phyloP scores from a whole-genome alignment of 2,113 vertebrate species.

The Oryzias curvinotus region DNA sequence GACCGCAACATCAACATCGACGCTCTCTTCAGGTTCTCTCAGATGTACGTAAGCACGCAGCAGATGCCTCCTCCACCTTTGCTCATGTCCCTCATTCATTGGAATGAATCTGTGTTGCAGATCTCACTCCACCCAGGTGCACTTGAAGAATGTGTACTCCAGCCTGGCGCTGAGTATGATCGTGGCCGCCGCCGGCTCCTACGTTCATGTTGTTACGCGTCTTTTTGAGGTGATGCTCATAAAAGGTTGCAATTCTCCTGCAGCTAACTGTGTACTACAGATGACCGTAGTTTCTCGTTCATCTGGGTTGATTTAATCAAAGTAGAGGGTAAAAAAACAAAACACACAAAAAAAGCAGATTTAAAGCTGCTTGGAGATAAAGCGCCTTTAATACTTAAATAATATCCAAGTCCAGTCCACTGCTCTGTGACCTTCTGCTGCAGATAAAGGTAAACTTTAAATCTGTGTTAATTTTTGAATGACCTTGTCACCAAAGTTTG shows the following conservation, averaged over 20 bases:
- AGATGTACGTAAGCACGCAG: constrained; percentile 83
- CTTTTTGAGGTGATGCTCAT: constrained; percentile 90
- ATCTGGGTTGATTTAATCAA: not conserved
- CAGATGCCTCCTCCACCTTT: not conserved
- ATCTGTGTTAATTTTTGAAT: too few species aligned
- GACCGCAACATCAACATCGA: constrained; percentile 92
- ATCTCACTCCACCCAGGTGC: constrained; percentile 91
- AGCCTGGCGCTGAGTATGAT: constrained; percentile 91
- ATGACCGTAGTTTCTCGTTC: not conserved
- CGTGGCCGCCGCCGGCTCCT: constrained; percentile 86
- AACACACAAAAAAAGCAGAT: too few species aligned
- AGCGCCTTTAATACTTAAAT: too few species aligned
- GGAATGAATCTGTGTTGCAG: constrained; percentile 59
- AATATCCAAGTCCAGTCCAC: too few species aligned
- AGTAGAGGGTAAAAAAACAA: too few species aligned
- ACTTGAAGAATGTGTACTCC: constrained; percentile 95
- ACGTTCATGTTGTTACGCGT: constrained; percentile 84
- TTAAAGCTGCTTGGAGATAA: too few species aligned
- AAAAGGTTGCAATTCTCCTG: not conserved
- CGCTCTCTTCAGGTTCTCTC: constrained; percentile 90
- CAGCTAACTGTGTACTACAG: not conserved
- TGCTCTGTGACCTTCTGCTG: too few species aligned
- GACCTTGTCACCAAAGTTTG: too few species aligned
- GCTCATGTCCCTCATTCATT: not conserved
- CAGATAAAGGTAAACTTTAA: too few species aligned